Conservation (phyloP, 1,140 invertebrate species). For the Stegodyphus dumicola region DNA sequence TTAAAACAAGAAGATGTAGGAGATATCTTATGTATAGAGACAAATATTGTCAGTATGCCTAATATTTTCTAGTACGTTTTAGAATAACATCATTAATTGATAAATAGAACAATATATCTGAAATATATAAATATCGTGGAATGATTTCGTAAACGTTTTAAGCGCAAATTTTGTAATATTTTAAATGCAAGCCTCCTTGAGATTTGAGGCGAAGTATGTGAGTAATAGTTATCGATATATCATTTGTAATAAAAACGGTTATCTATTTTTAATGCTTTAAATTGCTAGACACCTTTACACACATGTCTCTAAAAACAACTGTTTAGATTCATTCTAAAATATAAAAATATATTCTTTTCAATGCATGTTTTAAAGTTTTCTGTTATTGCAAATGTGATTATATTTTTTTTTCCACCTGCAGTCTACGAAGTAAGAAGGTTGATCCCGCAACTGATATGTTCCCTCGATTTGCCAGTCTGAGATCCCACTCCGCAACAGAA, state of each 20-base stretch:
- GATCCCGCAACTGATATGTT: constrained; percentile 30
- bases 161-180: no score
- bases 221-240: no score
- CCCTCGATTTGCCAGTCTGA: constrained; percentile 27
- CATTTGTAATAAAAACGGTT: neutral
- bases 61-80: no score
- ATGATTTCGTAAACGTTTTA: no score
- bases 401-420: neutral
- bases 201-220: no score
- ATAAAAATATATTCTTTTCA: neutral
- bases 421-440: constrained; percentile 52
- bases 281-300: neutral
- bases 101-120: no score
- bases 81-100: no score
- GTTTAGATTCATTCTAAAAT: neutral
- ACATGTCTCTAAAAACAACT: neutral
- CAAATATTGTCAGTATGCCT: no score
- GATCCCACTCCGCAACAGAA: constrained; percentile 32
- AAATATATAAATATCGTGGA: no score
- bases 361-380: neutral
- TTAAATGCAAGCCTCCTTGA: no score
- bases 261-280: neutral
- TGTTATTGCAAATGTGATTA: neutral
- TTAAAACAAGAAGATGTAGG: no score
- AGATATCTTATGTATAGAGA: no score